phyloP scores from a whole-genome alignment of 2,113 vertebrate genomes.

The Rhinolophus sinicus region DNA sequence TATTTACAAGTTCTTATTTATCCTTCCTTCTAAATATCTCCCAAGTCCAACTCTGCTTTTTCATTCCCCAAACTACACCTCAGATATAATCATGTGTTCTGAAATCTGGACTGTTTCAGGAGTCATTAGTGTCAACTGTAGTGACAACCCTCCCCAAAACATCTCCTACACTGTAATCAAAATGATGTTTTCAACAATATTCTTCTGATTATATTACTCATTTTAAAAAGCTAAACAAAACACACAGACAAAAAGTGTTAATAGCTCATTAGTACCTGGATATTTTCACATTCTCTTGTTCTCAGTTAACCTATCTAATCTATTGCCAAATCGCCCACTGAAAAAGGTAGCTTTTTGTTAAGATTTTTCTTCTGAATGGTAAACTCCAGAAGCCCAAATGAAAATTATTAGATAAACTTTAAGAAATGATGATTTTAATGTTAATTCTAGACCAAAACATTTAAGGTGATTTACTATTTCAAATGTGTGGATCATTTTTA shows the following conservation, averaged over 20 bases:
- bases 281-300: not conserved
- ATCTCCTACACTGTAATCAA: not conserved
- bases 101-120: not conserved
- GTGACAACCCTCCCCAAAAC: not conserved
- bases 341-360: not conserved
- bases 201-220: not conserved
- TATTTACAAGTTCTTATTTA: not conserved
- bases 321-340: not conserved
- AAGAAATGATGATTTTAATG: conserved; percentile 37
- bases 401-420: not conserved
- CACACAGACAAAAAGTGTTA: not conserved
- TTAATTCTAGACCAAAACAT: conserved; percentile 30
- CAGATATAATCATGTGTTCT: not conserved
- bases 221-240: not conserved
- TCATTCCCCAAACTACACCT: not conserved
- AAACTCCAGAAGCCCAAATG: not conserved
- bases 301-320: not conserved
- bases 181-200: not conserved
- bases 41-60: not conserved
- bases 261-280: not conserved
- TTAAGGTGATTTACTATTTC: conserved; percentile 47
- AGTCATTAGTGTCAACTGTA: not conserved
- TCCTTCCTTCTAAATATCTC: not conserved
- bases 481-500: not conserved
- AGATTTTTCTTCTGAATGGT: conserved; percentile 8